Conservation (phyloP, 1,140 invertebrate genomes). For the Ridgeia piscesae region DNA sequence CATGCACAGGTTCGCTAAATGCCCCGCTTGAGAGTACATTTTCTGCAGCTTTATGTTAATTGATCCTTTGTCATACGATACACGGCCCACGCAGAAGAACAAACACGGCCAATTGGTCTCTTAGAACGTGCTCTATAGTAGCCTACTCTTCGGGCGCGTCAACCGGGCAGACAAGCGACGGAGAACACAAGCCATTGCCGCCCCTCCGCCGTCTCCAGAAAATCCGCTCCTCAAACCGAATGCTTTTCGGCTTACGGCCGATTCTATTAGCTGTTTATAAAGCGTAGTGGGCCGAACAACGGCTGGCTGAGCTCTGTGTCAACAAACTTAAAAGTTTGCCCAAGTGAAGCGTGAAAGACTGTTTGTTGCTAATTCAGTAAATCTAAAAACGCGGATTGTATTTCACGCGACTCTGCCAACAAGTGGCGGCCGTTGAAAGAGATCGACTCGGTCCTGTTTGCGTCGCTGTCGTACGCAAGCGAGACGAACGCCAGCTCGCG, state of each 20-base stretch:
- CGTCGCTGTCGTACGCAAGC: neutral
- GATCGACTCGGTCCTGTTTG: neutral
- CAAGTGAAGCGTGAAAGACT: conserved; percentile 4
- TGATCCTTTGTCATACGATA: neutral
- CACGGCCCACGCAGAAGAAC: neutral
- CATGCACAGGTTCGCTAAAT: neutral
- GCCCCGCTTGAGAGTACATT: neutral
- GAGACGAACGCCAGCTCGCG: neutral
- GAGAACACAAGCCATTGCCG: neutral
- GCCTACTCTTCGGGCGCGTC: neutral
- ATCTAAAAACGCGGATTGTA: neutral
- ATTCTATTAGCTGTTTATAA: neutral
- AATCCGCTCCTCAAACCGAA: neutral
- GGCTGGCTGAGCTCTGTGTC: neutral
- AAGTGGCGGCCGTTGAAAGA: neutral
- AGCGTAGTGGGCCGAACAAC: neutral
- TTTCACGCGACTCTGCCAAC: neutral
- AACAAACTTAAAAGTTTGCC: conserved; percentile 1
- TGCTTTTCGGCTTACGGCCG: neutral
- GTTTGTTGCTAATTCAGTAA: conserved; percentile 6
- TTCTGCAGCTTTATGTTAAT: neutral
- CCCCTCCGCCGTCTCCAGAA: neutral
- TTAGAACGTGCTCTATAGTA: neutral
- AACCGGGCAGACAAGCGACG: neutral
- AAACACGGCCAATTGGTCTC: neutral